Conservation (phyloP, 2,797 vertebrate genomes). For the Coregonus sp. region DNA sequence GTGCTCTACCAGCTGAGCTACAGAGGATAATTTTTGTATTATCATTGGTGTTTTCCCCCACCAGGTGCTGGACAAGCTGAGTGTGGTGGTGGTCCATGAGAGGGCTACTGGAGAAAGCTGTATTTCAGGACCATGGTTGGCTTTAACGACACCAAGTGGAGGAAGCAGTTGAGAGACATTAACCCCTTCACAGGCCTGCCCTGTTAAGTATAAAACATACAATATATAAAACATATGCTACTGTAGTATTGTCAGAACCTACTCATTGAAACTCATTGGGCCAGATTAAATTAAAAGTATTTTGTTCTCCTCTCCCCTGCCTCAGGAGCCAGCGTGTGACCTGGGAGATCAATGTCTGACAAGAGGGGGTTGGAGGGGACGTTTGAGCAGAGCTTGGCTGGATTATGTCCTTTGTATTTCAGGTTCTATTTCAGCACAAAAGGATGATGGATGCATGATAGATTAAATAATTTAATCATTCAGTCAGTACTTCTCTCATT, state of each 20-base stretch:
- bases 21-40: neutral
- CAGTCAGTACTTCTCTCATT: neutral
- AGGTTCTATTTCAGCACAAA: neutral
- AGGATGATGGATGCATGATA: neutral
- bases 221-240: neutral
- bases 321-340: slow-evolving; percentile 64
- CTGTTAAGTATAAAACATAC: neutral
- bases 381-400: slow-evolving; percentile 60
- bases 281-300: too few relatives aligned
- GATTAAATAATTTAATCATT: neutral
- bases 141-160: neutral
- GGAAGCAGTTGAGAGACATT: neutral
- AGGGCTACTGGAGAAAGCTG: neutral
- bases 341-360: slow-evolving; percentile 82
- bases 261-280: too few relatives aligned
- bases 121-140: neutral
- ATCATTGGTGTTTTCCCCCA: neutral
- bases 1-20: too few relatives aligned
- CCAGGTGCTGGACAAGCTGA: neutral
- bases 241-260: neutral
- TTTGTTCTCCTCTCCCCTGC: slow-evolving; percentile 8
- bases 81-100: neutral
- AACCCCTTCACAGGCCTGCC: neutral
- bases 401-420: neutral
- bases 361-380: slow-evolving; percentile 66